phyloP scores from a whole-genome alignment of 1,140 invertebrate species.

The Procambarus virginalis region DNA sequence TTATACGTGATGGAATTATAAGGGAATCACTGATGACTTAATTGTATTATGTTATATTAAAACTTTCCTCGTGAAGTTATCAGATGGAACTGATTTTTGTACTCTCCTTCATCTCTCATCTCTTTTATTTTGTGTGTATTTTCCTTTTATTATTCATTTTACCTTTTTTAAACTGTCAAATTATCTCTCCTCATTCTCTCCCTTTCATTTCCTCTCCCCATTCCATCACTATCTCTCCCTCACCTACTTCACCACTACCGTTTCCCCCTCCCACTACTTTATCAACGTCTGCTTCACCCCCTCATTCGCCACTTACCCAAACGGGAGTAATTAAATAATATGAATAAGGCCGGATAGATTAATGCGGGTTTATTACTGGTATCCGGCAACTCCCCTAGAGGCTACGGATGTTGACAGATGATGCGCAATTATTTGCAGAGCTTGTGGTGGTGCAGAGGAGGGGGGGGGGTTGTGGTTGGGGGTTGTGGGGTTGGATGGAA shows the following conservation, averaged over 20 bases:
- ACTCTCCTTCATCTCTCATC: too few species aligned
- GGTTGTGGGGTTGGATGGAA: background rate
- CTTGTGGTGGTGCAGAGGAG: background rate
- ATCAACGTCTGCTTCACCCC: background rate
- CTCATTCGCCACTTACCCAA: background rate
- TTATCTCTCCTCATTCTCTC: background rate
- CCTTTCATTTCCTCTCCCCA: background rate
- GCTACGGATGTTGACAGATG: conserved; percentile 3
- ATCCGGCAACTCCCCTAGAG: background rate
- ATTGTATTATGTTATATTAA: too few species aligned
- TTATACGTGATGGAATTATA: too few species aligned
- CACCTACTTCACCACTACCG: background rate
- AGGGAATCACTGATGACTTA: too few species aligned
- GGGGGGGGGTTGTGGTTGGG: background rate
- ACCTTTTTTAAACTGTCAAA: too few species aligned
- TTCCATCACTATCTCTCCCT: background rate
- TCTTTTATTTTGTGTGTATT: too few species aligned
- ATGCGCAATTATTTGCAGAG: background rate
- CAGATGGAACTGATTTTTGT: too few species aligned
- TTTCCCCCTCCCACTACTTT: background rate
- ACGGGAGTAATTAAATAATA: conserved; percentile 18
- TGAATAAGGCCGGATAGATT: background rate
- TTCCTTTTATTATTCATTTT: too few species aligned
- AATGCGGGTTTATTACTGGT: background rate
- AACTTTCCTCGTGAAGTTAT: too few species aligned